Evolutionary conservation across 2,888 invertebrate genomes (phyloP).

Genomic region (Athalia circularis): DNA sequence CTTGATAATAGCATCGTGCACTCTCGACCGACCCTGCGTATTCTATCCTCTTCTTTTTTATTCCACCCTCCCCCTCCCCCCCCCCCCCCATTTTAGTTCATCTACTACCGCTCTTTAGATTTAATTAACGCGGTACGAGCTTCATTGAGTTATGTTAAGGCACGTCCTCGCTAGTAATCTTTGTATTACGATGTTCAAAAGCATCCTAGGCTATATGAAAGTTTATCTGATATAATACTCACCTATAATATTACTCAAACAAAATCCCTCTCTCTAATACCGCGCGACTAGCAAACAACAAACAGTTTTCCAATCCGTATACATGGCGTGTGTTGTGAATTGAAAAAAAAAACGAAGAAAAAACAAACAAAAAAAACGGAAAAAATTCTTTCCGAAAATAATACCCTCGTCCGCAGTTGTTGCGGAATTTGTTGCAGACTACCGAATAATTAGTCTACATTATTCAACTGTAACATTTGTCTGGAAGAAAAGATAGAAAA

Average conservation of each 20-base stretch:
- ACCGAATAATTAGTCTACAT: slow-evolving; percentile 28
- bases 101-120: slow-evolving; percentile 51
- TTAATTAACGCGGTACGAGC: slow-evolving; percentile 66
- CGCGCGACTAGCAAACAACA: no score
- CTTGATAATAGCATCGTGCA: slow-evolving; percentile 51
- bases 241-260: not conserved
- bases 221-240: not conserved
- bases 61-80: no score
- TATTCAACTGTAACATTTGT: slow-evolving; percentile 11
- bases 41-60: no score
- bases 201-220: slow-evolving; percentile 11
- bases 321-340: no score
- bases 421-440: not conserved
- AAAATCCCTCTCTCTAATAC: no score
- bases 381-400: no score
- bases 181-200: slow-evolving; percentile 64
- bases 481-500: not conserved
- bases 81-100: no score
- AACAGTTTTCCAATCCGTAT: no score
- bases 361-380: no score
- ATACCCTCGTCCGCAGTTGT: no score
- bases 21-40: slow-evolving; percentile 47
- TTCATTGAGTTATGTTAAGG: slow-evolving; percentile 67
- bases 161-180: slow-evolving; percentile 65
- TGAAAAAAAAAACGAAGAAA: no score